A percentile compares a stretch with the other conserved stretches of the same genome.
These are phyloP conservation scores for Zosterops pallidus DNA, from an alignment of 2,113 vertebrate genomes.

Conservation along the genomic window DNA sequence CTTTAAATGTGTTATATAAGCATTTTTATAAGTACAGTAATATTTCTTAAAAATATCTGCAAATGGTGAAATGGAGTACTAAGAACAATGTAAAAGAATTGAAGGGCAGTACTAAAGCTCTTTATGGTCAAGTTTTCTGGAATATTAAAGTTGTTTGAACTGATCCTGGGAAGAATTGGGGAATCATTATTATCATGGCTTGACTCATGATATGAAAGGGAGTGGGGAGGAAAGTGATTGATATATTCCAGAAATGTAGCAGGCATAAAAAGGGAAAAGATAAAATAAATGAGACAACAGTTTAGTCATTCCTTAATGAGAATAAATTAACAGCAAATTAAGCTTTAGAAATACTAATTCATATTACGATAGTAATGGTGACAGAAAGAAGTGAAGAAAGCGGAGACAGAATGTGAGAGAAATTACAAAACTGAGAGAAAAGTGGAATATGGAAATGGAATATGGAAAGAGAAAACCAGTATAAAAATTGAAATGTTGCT, in stretches of 20 bases:
- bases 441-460: not conserved
- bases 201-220: not conserved
- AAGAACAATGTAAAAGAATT: not conserved
- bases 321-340: not conserved
- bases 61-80: not conserved
- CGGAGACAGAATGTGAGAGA: not conserved
- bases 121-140: not conserved
- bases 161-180: not conserved
- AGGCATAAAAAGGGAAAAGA: not conserved
- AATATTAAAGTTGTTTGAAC: not conserved
- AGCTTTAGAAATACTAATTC: not conserved
- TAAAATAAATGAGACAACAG: not conserved
- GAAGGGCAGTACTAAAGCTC: not conserved
- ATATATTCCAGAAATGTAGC: not conserved
- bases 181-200: not conserved
- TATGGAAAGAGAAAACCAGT: not conserved
- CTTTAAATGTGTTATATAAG: not conserved
- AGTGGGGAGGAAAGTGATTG: rapidly evolving
- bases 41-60: not conserved
- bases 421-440: not conserved
- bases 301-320: not conserved
- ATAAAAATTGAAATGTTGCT: not conserved
- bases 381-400: not conserved
- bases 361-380: not conserved
- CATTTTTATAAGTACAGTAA: not conserved